Conservation (phyloP, 2,888 invertebrate species). For the Copidosoma aretas region DNA sequence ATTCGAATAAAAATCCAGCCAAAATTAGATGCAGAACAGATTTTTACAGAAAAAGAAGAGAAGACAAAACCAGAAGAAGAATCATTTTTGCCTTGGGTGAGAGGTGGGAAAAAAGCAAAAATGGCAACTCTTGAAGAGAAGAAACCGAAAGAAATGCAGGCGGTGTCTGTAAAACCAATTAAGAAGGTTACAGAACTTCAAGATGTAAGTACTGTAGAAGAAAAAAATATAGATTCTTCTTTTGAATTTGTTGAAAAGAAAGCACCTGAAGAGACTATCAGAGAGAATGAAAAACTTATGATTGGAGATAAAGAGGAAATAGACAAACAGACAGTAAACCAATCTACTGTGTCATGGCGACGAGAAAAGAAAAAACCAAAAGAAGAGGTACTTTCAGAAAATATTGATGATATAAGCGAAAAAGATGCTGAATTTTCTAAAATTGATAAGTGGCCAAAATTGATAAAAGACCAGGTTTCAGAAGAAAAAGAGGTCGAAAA, state of each 20-base stretch:
- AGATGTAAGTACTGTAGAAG: constrained; percentile 41
- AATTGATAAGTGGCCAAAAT: neutral
- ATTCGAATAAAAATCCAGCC: constrained; percentile 43
- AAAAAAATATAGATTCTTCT: too few relatives aligned
- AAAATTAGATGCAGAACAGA: constrained; percentile 46
- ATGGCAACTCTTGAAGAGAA: too few relatives aligned
- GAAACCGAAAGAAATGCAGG: constrained; percentile 48
- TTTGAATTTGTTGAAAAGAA: constrained; percentile 45
- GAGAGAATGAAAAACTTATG: neutral
- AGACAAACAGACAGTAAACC: constrained; percentile 51
- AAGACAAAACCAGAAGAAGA: constrained; percentile 47
- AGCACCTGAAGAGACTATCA: constrained; percentile 44
- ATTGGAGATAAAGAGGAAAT: neutral
- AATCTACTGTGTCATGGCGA: constrained; percentile 34
- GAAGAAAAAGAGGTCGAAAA: neutral
- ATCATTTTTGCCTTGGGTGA: constrained; percentile 38
- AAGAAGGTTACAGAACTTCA: constrained; percentile 53
- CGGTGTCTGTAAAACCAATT: constrained; percentile 44
- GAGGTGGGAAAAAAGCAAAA: constrained; percentile 33
- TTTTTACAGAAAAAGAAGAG: neutral
- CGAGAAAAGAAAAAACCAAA: constrained; percentile 41
- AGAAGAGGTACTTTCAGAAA: constrained; percentile 50
- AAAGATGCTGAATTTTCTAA: neutral
- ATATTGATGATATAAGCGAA: constrained; percentile 54
- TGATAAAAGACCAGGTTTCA: neutral